Percentiles rank a stretch among this genome's conserved stretches.
These are phyloP conservation scores for Pomatostomus ruficeps DNA, from an alignment of 2,113 vertebrate genomes.

Conservation along the genomic window DNA sequence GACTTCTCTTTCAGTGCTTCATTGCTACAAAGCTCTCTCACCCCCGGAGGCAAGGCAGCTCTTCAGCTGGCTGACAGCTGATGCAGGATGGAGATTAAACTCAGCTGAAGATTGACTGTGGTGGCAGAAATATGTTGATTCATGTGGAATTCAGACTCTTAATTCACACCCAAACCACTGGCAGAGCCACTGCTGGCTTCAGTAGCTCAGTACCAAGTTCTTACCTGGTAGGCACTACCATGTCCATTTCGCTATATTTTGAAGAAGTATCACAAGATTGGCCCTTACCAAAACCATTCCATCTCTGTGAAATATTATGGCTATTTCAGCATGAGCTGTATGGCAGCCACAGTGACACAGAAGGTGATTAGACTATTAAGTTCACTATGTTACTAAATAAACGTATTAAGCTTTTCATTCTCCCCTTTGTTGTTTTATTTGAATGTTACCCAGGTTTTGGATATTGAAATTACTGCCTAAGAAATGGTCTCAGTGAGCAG, in stretches of 20 bases:
- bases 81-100: background rate
- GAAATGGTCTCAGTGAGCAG: background rate
- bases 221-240: background rate
- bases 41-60: background rate
- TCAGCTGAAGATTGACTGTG: background rate
- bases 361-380: background rate
- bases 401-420: background rate
- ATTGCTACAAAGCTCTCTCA: background rate
- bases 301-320: background rate
- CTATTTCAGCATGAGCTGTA: background rate
- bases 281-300: background rate
- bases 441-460: background rate
- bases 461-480: background rate
- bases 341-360: background rate
- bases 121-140: background rate
- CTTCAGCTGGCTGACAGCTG: slow-evolving; percentile 34
- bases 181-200: background rate
- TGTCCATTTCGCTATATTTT: background rate
- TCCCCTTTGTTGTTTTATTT: background rate
- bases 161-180: background rate
- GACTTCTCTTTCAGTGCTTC: background rate
- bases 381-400: background rate
- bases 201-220: background rate
- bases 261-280: background rate
- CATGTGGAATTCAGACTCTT: background rate